phyloP scores from a whole-genome alignment of 1,140 invertebrate genomes.

The Steinernema feltiae region DNA sequence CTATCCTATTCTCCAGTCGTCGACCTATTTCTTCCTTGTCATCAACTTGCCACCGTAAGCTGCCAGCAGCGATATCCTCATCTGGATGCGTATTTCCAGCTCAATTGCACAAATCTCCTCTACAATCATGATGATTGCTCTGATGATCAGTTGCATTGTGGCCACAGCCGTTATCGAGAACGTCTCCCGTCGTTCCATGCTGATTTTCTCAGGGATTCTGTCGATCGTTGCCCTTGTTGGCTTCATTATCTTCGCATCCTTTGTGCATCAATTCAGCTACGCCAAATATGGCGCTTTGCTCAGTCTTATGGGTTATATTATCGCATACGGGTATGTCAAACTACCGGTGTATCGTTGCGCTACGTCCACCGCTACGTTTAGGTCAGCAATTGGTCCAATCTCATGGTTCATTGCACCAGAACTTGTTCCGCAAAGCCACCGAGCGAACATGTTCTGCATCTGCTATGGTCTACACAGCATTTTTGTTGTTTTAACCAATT shows the following conservation, averaged over 20 bases:
- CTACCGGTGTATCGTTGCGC: not conserved
- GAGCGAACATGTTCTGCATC: conserved; percentile 53
- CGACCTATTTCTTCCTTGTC: conserved; percentile 42
- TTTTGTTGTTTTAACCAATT: conserved; percentile 53
- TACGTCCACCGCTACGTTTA: conserved; percentile 28
- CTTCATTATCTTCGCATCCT: conserved; percentile 35
- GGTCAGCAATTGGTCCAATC: conserved; percentile 50
- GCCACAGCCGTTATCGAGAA: conserved; percentile 42
- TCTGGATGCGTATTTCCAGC: conserved; percentile 25
- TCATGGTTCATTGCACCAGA: conserved; percentile 54
- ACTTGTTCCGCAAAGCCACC: conserved; percentile 44
- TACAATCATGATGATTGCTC: conserved; percentile 48
- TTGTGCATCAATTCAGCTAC: conserved; percentile 2
- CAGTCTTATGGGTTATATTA: conserved; percentile 36
- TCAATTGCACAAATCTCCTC: conserved; percentile 42
- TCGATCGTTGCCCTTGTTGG: conserved; percentile 35
- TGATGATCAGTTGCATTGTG: conserved; percentile 41
- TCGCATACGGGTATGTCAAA: conserved; percentile 31
- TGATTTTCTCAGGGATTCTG: conserved; percentile 36
- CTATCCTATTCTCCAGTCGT: conserved; percentile 53
- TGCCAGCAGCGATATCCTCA: not conserved
- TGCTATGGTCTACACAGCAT: conserved; percentile 49
- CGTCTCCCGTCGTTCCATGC: conserved; percentile 39
- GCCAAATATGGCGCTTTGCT: conserved; percentile 43
- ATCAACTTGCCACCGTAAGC: conserved; percentile 38